A percentile compares a stretch with the other conserved stretches of the same genome.
These are phyloP conservation scores for Folsomia manolachei DNA, from an alignment of 2,888 invertebrate genomes.

Conservation along the genomic window DNA sequence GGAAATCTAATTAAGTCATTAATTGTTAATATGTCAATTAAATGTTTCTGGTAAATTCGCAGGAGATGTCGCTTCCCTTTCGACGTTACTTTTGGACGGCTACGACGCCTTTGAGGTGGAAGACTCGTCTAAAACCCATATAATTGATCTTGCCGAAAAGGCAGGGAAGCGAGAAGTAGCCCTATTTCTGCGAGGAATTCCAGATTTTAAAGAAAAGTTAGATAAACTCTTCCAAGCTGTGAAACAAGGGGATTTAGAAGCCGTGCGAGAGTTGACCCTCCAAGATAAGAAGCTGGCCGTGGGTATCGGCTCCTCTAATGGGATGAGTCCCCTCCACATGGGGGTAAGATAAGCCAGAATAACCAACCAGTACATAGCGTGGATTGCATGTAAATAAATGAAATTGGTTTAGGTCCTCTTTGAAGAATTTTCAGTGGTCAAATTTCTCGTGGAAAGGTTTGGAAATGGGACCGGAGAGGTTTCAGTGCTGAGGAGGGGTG, in stretches of 20 bases:
- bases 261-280: constrained; percentile 54
- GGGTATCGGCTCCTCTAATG: constrained; percentile 65
- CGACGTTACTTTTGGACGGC: constrained; percentile 72
- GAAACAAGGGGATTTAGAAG: constrained; percentile 63
- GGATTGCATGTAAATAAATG: no score
- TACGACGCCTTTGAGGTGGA: constrained; percentile 71
- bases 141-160: constrained; percentile 67
- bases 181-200: constrained; percentile 68
- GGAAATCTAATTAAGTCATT: no score
- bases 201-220: constrained; percentile 72
- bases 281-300: constrained; percentile 58
- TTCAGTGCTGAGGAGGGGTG: constrained; percentile 64
- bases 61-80: constrained; percentile 65
- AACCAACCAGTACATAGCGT: no score
- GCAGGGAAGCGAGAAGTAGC: constrained; percentile 67
- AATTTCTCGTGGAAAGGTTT: constrained; percentile 69
- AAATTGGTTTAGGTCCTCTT: no score
- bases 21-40: constrained; percentile 11
- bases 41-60: constrained; percentile 50
- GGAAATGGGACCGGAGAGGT: constrained; percentile 60
- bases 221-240: constrained; percentile 74
- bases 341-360: no score
- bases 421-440: constrained; percentile 76
- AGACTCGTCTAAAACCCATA: constrained; percentile 63
- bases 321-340: constrained; percentile 77